Base-by-base conservation (phyloP, 2,797 vertebrate species). In the Cyprinodon diabolis region DNA sequence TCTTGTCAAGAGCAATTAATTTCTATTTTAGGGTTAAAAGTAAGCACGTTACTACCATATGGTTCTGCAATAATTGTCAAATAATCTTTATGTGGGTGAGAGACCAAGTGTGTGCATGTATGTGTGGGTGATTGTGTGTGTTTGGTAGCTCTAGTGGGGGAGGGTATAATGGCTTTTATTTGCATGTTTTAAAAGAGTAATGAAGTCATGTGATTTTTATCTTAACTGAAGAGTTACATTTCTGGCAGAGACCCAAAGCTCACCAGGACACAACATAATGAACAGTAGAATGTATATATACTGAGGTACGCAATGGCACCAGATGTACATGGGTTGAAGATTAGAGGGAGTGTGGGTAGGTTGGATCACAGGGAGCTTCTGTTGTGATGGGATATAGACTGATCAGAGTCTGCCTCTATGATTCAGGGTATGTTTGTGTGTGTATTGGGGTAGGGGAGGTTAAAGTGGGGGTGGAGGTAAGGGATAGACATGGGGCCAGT, bases 201-300 rank as follows among this genome's bases (percentile, higher is more conserved):
- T 98, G 96, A 97, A 97, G 96, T 98, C 97, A 97, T 97, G 96
- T 96, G 96, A 97, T 97, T 96, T 98, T 98, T 98, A 97, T 98
- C 96, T 97, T 97, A 94, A 94, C 95, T 95, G 96, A 97, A 96
- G 95, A 97, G 96, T 97, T 96, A 96, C 95, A 97, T 97, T 96
- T 96, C 95, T 96, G 95, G 97, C 95, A 80, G 88, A 77, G 84
- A 91, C 95, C 96, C 96, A 96, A 91, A 90, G 84, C 80, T 65
- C 84, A 86, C 88, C 87, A 93, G 93, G 89, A 96, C 94, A 91
- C 92, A 82, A 91, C 92, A 92, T 94, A 94, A 96, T 96, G 93
- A 95, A 91, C 94, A 94, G 94, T 78, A 83, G 90, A 87, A 75
- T 89, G 79, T 95, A 94, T 82, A 93, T 93, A 91, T 94, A 94